A percentile compares a stretch with the other conserved stretches of the same genome.
Conservation (phyloP, 2,113 vertebrate species). For the Otocyon megalotis region DNA sequence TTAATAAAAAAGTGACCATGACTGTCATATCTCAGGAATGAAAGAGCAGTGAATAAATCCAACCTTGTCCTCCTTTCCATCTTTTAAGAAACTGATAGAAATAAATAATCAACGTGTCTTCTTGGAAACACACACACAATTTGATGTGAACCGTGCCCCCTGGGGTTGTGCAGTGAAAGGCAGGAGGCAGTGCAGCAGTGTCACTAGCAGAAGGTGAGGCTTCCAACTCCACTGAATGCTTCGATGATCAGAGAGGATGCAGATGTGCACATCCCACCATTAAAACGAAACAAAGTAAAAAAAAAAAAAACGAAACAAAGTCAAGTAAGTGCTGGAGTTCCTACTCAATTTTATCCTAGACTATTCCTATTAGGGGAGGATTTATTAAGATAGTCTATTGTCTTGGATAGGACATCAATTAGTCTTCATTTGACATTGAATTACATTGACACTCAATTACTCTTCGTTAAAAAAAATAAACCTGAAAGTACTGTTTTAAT, state of each 20-base stretch:
- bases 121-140: background rate
- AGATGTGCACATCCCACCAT: background rate
- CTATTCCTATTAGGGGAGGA: background rate
- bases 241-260: background rate
- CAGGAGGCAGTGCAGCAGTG: background rate
- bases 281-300: background rate
- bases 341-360: background rate
- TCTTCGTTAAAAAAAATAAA: constrained; percentile 31
- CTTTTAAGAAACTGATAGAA: background rate
- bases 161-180: background rate
- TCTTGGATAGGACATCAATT: background rate
- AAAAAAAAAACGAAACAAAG: background rate
- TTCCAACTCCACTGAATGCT: background rate
- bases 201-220: background rate
- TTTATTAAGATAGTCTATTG: background rate
- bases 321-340: background rate
- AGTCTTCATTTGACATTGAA: background rate
- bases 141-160: background rate
- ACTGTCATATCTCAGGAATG: background rate
- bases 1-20: background rate
- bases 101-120: background rate
- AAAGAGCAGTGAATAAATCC: background rate
- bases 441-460: background rate
- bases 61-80: background rate
- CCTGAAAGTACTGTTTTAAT: constrained; percentile 28